Conservation (phyloP, 1,140 invertebrate species). For the Wasmannia auropunctata region DNA sequence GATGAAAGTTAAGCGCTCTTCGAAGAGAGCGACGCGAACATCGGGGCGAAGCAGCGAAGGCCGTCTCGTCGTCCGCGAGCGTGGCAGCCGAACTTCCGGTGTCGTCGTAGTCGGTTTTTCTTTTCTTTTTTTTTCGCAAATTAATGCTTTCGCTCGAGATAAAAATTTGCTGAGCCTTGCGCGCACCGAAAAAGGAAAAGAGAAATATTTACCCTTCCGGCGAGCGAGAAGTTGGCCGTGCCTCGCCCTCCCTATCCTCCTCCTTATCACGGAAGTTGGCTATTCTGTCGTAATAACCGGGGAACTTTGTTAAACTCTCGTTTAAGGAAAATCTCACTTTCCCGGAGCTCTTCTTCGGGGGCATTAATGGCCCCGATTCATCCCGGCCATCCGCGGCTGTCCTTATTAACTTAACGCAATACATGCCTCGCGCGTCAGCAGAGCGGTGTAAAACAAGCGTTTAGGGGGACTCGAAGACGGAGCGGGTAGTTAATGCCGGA, state of each 20-base stretch:
- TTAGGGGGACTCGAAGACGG: constrained; percentile 10
- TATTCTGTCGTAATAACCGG: constrained; percentile 70
- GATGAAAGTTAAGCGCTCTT: constrained; percentile 69
- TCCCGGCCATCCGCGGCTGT: constrained; percentile 27
- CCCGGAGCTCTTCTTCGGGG: constrained; percentile 25
- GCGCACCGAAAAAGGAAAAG: constrained; percentile 44
- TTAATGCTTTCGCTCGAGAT: constrained; percentile 61
- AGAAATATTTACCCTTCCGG: constrained; percentile 66
- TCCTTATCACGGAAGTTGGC: constrained; percentile 69
- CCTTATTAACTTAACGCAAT: constrained; percentile 41
- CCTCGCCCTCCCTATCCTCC: constrained; percentile 43
- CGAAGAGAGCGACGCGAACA: constrained; percentile 30
- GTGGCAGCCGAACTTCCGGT: constrained; percentile 50
- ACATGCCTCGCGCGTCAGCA: constrained; percentile 46
- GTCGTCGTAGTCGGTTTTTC: too few relatives aligned
- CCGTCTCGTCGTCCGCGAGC: constrained; percentile 10
- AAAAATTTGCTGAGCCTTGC: constrained; percentile 68
- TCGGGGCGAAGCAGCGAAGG: background rate
- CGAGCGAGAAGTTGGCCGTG: constrained; percentile 47
- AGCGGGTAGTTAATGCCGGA: constrained; percentile 7
- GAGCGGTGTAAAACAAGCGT: constrained; percentile 29
- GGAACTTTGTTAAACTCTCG: constrained; percentile 74
- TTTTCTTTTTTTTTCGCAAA: constrained; percentile 52
- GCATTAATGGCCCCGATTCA: constrained; percentile 65
- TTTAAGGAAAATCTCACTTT: constrained; percentile 67